Base-by-base conservation (phyloP, 2,113 vertebrate genomes). In the Ailurus styani region DNA sequence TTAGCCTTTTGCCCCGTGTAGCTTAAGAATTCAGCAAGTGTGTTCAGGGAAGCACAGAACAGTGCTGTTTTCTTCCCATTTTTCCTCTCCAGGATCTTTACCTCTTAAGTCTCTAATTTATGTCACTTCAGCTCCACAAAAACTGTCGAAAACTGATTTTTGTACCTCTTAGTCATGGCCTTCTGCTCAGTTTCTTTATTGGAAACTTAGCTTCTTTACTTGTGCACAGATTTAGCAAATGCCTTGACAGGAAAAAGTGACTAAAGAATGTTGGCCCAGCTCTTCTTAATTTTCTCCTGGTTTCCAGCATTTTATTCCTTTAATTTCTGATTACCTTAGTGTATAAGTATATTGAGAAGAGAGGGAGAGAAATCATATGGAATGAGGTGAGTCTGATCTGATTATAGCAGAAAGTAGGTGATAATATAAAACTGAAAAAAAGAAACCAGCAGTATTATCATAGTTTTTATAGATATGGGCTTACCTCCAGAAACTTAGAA, bases 41-140 rank as follows among this genome's bases (percentile, higher is more conserved):
- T 84, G 15, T 62, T 83, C 42, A 87, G 52, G 77, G 55, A 79
- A 95, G 84, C 84, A 70, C 27, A 72, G 47, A 66, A 66, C 7
- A 85, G 7, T 87, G 3, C 70, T 81, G 37, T 62, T 94, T 82
- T 68, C 60, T 45, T 52, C 34, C 20, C 2, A 27, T 68, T 70
- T 96, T 78, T 84, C n/a, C 57, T 85, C 17, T 60, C 21, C 10
- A 47, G 68, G 37, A 83, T 78, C 85, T 34, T 87, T 81, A 81
- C 82, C 31, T 94, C 52, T 90, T 87, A 90, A 31, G 54, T 90
- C 25, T 96, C 47, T 91, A 91, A 93, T 96, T 95, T 96, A 79
- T 94, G 70, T 85, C n/a, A 73, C 68, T 34, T 60, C 57, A 77
- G 52, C 79, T 66, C 64, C 52, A 87, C 52, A 83, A 78, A 83